phyloP scores from a whole-genome alignment of 2,888 invertebrate genomes.

The Amphiduros pacificus region DNA sequence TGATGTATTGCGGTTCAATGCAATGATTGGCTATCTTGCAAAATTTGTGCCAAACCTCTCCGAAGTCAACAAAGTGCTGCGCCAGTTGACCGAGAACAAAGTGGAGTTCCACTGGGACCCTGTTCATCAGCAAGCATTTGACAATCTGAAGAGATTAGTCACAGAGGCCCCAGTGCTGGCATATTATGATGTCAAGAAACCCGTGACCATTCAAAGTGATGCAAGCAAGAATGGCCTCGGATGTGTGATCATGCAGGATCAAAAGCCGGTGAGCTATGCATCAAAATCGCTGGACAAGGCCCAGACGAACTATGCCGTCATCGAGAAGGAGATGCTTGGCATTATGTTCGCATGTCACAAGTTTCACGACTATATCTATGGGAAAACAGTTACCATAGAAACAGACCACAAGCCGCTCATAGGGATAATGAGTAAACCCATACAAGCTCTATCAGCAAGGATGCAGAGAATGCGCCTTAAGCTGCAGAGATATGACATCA shows the following conservation, averaged over 20 bases:
- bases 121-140: not conserved
- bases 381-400: conserved; percentile 7
- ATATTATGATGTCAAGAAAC: conserved; percentile 11
- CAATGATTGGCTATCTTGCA: not conserved
- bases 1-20: not conserved
- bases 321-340: conserved; percentile 2
- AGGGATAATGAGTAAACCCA: conserved; percentile 27
- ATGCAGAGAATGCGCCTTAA: conserved; percentile 34
- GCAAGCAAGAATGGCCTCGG: conserved; percentile 10
- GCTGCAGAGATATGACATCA: conserved; percentile 21
- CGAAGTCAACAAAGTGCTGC: not conserved
- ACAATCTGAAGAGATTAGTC: not conserved
- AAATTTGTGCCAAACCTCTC: not conserved
- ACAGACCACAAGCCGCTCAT: conserved; percentile 34
- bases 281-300: conserved; percentile 14
- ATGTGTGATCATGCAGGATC: conserved; percentile 17
- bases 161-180: conserved; percentile 13
- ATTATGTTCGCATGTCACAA: not conserved
- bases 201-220: conserved; percentile 6
- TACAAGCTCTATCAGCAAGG: conserved; percentile 25
- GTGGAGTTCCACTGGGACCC: not conserved
- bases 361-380: conserved; percentile 15
- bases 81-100: not conserved
- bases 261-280: conserved; percentile 28
- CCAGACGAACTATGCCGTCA: conserved; percentile 8